Evolutionary conservation across 2,888 invertebrate genomes (phyloP), one percentile per base, ranked within the genome.

Genomic region (Oscheius myriophilus): DNA sequence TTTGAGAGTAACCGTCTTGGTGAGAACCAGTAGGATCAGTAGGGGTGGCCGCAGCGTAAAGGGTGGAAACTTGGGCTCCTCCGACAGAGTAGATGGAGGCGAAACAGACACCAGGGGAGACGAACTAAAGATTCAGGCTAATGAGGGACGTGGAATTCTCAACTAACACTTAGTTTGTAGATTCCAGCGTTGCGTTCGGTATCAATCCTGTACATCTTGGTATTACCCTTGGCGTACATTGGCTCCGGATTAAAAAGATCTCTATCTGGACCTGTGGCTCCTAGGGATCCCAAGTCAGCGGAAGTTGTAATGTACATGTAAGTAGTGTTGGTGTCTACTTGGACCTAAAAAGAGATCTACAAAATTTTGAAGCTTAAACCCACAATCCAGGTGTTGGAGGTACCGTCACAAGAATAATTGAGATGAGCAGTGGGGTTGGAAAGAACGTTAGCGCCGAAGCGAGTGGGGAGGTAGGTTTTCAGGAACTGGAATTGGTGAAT

Each of bases 41-140:
- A 26, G 69, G 64, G 18, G 70, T 70, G 9, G 71, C 57, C 14
- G 66, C 63, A 12, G 72, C 70, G 49, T 76, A 81, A 25, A 70
- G 73, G 21, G 72, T 69, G 62, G 70, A 79, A n/a, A 78, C 74
- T 49, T 78, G 69, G 2, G 76, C 73, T 33, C 78, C 80, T n/a
- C 78, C 77, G 49, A 49, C 59, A n/a, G 78, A 71, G 49, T 78
- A 77, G 21, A 80, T 65, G 51, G 80, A 76, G 18, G 75, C 76
- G 64, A 72, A 73, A 61, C 81, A 81, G 18, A 66, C 33, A 21
- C 76, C 75, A n/a, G 71, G 71, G 4, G 65, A 41, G 42, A 49
- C 45, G 51, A 58, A 39, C 70, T 70, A 45, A 55, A 70, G 4
- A 9, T 54, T 25, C 3, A 6, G n/a, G 6, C 6, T 18, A 26